Percentiles rank a stretch among this genome's conserved stretches.
Conservation (phyloP, 1,140 invertebrate genomes). For the Drosophila littoralis region DNA sequence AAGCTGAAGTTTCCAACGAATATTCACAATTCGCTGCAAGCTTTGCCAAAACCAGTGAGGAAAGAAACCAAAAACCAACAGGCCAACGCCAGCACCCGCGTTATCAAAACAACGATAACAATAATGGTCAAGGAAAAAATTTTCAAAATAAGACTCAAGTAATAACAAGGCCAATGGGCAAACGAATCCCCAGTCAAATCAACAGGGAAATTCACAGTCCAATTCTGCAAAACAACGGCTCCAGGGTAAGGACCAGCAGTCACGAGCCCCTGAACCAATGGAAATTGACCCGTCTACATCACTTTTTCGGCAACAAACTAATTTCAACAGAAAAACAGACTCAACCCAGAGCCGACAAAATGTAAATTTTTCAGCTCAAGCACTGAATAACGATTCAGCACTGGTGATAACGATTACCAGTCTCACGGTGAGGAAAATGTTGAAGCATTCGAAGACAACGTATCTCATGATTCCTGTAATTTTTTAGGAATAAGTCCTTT, state of each 20-base stretch:
- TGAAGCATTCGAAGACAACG: background rate
- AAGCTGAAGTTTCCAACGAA: background rate
- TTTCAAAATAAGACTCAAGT: background rate
- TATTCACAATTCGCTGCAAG: slow-evolving; percentile 7
- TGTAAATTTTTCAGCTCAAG: background rate
- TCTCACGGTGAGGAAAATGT: background rate
- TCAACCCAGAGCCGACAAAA: too few species aligned
- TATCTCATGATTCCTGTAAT: background rate
- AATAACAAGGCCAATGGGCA: background rate
- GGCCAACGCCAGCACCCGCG: too few species aligned
- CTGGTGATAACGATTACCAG: background rate
- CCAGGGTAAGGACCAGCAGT: background rate
- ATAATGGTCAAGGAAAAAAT: background rate
- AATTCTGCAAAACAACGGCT: background rate
- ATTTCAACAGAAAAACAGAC: background rate
- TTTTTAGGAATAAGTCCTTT: slow-evolving; percentile 1
- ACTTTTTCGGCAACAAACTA: background rate
- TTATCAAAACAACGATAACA: too few species aligned
- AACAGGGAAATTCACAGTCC: too few species aligned
- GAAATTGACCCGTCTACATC: background rate
- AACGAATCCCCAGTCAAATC: background rate
- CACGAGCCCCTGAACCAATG: background rate
- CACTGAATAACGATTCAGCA: too few species aligned
- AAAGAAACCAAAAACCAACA: background rate
- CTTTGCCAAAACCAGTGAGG: background rate